phyloP scores from a whole-genome alignment of 1,140 invertebrate genomes.

The Galendromus occidentalis region DNA sequence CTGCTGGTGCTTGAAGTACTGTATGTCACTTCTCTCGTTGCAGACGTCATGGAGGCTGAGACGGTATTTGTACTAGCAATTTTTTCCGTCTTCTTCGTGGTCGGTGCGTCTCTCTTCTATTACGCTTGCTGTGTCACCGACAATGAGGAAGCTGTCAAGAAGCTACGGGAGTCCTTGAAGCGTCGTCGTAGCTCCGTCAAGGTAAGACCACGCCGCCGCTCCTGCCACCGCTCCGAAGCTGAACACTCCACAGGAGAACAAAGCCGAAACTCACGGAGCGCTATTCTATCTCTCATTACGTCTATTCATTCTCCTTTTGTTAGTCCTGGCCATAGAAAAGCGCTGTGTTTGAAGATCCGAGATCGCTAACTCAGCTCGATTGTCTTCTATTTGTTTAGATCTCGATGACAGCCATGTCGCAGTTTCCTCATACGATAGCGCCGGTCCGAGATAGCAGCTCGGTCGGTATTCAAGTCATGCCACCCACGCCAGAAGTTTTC shows the following conservation, averaged over 20 bases:
- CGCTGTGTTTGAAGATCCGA: too few relatives aligned
- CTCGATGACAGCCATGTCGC: neutral
- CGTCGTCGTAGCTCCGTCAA: neutral
- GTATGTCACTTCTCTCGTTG: neutral
- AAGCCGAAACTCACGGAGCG: too few relatives aligned
- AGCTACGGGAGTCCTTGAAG: slow-evolving; percentile 1
- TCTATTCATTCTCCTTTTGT: too few relatives aligned
- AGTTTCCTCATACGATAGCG: neutral
- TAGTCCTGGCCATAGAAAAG: too few relatives aligned
- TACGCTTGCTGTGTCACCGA: slow-evolving; percentile 8
- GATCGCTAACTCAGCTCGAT: too few relatives aligned
- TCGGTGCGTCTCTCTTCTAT: slow-evolving; percentile 5
- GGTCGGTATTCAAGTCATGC: slow-evolving; percentile 1
- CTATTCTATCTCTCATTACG: too few relatives aligned
- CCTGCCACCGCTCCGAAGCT: too few relatives aligned
- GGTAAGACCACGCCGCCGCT: neutral
- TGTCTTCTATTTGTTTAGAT: neutral
- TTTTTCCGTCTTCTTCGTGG: slow-evolving; percentile 5
- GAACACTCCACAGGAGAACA: too few relatives aligned
- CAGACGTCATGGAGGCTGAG: slow-evolving; percentile 7
- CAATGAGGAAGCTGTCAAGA: slow-evolving; percentile 8
- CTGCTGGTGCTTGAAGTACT: too few relatives aligned
- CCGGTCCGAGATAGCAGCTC: neutral
- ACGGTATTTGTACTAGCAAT: slow-evolving; percentile 6
- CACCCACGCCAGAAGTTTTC: slow-evolving; percentile 1